Evolutionary conservation across 2,113 vertebrate species (phyloP).

Genomic region (Regulus satrapa): DNA sequence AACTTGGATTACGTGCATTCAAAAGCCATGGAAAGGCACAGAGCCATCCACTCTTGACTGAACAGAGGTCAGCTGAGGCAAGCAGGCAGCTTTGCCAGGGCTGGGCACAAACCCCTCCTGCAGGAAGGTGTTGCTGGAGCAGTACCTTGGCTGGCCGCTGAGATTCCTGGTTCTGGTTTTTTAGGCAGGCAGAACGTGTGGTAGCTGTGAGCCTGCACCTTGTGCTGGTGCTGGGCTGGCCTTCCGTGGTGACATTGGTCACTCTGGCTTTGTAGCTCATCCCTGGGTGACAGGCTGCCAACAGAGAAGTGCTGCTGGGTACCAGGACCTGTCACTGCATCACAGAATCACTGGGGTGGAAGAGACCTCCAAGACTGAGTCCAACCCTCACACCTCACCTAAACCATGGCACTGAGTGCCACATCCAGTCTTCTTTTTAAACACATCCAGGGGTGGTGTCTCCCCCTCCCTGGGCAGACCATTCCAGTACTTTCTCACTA

Average conservation of each 20-base stretch:
- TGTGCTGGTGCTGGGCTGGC: neutral
- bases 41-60: neutral
- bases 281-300: neutral
- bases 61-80: neutral
- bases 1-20: neutral
- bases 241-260: neutral
- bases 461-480: neutral
- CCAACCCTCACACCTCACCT: neutral
- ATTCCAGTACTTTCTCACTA: neutral
- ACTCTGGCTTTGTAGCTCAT: neutral
- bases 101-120: neutral
- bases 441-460: neutral
- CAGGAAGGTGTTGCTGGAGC: neutral
- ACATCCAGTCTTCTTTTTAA: neutral
- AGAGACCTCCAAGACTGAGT: neutral
- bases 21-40: fast-evolving
- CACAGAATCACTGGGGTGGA: neutral
- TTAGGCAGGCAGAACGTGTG: neutral
- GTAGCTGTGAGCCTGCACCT: neutral
- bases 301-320: neutral
- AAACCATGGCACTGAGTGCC: neutral
- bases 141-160: neutral
- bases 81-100: neutral
- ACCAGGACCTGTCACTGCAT: neutral
- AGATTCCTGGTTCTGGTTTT: neutral